These are phyloP conservation scores for Megaptera novaeangliae DNA, from an alignment of 2,113 vertebrate genomes.

Conservation along the genomic window DNA sequence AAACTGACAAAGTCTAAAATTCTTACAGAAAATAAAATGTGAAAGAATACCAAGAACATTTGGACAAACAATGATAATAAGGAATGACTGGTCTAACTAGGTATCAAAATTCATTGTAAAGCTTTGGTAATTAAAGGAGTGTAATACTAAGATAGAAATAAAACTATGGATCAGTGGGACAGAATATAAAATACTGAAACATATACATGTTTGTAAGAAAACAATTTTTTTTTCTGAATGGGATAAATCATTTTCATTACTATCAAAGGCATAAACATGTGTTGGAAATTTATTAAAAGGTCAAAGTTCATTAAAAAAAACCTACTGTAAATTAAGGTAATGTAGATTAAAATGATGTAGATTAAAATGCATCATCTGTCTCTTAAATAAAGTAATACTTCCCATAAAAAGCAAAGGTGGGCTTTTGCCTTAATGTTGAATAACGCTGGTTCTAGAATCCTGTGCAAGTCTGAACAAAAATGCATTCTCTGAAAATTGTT, in stretches of 20 bases:
- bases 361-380: conserved; percentile 35
- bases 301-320: conserved; percentile 58
- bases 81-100: background rate
- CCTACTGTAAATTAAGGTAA: conserved; percentile 53
- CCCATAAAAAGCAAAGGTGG: conserved; percentile 67
- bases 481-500: conserved; percentile 44
- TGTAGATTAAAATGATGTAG: background rate
- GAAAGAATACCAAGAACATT: background rate
- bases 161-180: background rate
- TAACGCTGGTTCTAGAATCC: conserved; percentile 59
- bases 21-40: background rate
- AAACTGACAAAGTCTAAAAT: background rate
- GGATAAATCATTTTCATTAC: background rate
- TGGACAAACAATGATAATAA: background rate
- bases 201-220: background rate
- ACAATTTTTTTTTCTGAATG: background rate
- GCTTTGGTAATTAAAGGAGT: background rate
- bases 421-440: conserved; percentile 62
- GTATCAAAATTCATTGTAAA: background rate
- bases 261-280: conserved; percentile 28
- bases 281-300: conserved; percentile 53
- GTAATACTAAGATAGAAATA: background rate
- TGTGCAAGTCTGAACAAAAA: conserved; percentile 55
- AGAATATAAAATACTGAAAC: background rate
- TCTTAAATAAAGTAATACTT: conserved; percentile 65